These are phyloP conservation scores for Erpetoichthys calabaricus DNA, from an alignment of 2,797 vertebrate species.

Conservation along the genomic window DNA sequence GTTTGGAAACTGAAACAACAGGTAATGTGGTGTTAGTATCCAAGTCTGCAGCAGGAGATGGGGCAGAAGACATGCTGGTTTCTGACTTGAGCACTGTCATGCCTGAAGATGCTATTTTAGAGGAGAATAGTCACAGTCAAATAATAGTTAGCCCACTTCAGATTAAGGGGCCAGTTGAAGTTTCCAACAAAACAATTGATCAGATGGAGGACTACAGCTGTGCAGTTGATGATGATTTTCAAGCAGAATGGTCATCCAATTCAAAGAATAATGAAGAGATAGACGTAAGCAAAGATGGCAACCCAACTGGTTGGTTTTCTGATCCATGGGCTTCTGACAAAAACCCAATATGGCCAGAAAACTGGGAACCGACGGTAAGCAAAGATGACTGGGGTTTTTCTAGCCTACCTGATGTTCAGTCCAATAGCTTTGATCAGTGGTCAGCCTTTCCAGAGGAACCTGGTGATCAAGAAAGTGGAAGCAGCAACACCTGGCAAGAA, in stretches of 20 bases:
- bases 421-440: slow-evolving; percentile 40
- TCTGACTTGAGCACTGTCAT: neutral
- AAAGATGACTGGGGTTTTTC: slow-evolving; percentile 33
- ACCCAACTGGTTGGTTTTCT: slow-evolving; percentile 24
- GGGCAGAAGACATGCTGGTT: neutral
- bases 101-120: neutral
- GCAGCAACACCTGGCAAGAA: slow-evolving; percentile 36
- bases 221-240: neutral
- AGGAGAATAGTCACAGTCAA: neutral
- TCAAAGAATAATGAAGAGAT: slow-evolving; percentile 2
- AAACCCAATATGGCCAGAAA: slow-evolving; percentile 28
- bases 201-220: neutral
- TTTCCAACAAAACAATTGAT: neutral
- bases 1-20: neutral
- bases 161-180: neutral
- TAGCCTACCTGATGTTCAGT: slow-evolving; percentile 30
- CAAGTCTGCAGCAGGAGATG: neutral
- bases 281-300: slow-evolving; percentile 2
- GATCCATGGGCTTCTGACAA: slow-evolving; percentile 39
- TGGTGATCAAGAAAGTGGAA: slow-evolving; percentile 25
- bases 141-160: neutral
- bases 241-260: neutral
- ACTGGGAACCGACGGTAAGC: slow-evolving; percentile 41
- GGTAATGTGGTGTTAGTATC: slow-evolving; percentile 6
- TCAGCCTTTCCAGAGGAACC: slow-evolving; percentile 32